A percentile compares a stretch with the other conserved stretches of the same genome.
These are phyloP conservation scores for Pogonocichla stellata DNA, from an alignment of 2,113 vertebrate species.

Conservation along the genomic window DNA sequence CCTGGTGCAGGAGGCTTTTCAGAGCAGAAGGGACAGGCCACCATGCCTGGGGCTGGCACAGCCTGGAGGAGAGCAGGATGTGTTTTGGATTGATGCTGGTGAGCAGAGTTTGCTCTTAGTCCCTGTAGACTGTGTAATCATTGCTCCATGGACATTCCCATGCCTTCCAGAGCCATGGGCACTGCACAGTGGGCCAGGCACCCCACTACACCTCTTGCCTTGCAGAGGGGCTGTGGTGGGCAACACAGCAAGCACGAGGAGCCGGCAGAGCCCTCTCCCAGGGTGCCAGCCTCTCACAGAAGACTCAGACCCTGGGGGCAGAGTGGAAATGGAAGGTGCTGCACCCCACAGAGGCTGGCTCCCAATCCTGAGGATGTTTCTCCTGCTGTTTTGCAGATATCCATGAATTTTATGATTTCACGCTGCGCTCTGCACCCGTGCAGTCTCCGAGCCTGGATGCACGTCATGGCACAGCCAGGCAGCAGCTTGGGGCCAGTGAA, in stretches of 20 bases:
- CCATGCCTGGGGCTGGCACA: neutral
- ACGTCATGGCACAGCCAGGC: neutral
- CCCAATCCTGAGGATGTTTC: neutral
- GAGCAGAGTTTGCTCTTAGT: neutral
- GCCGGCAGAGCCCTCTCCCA: neutral
- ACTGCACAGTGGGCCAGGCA: neutral
- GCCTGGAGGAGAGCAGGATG: neutral
- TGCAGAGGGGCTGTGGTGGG: neutral
- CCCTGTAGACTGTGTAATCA: accelerated
- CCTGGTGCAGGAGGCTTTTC: neutral
- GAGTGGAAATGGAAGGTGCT: neutral
- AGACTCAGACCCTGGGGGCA: neutral
- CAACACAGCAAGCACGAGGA: neutral
- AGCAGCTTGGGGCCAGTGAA: neutral
- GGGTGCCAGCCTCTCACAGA: neutral
- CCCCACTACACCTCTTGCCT: neutral
- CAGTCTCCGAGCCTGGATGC: neutral
- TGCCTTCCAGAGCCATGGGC: neutral
- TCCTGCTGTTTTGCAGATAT: slow-evolving; percentile 45
- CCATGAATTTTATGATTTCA: slow-evolving; percentile 58
- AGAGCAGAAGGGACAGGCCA: neutral
- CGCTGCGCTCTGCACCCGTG: neutral
- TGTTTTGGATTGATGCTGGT: neutral
- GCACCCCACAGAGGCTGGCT: neutral
- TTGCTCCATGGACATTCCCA: accelerated